These are phyloP conservation scores for Rhizomys pruinosus DNA, from an alignment of 2,113 vertebrate genomes.

Conservation along the genomic window DNA sequence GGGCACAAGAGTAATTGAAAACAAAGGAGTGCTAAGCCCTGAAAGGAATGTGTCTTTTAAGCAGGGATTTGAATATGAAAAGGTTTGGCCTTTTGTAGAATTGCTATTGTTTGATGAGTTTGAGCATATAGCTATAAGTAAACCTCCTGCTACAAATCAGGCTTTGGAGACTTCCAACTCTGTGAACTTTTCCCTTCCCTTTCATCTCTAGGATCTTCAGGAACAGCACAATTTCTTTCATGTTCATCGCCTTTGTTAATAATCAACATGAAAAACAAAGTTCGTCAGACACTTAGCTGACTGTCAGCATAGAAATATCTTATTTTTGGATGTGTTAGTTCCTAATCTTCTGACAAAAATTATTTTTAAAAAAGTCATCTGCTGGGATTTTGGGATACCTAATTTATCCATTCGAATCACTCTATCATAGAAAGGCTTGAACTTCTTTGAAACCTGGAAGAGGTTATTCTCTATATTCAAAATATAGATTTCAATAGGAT, in stretches of 20 bases:
- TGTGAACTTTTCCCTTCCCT: not conserved
- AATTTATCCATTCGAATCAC: not conserved
- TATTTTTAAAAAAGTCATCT: constrained; percentile 13
- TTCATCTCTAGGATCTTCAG: not conserved
- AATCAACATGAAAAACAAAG: not conserved
- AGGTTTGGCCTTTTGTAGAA: not conserved
- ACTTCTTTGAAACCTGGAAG: not conserved
- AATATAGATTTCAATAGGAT: not conserved
- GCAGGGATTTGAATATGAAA: not conserved
- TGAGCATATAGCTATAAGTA: not conserved
- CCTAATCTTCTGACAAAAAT: constrained; percentile 32
- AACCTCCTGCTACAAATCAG: not conserved
- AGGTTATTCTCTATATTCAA: not conserved
- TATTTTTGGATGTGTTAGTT: not conserved
- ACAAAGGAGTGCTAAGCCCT: not conserved
- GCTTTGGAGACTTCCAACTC: not conserved
- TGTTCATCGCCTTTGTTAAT: not conserved
- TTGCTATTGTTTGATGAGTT: not conserved
- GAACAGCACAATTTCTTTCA: not conserved
- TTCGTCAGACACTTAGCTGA: not conserved
- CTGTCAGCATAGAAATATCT: not conserved
- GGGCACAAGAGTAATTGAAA: not conserved
- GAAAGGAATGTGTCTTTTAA: not conserved
- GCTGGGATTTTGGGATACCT: not conserved
- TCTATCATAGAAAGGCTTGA: not conserved